Percentiles rank a stretch among this genome's conserved stretches.
These are phyloP conservation scores for Dipodomys merriami DNA, from an alignment of 2,113 vertebrate genomes.

Conservation along the genomic window DNA sequence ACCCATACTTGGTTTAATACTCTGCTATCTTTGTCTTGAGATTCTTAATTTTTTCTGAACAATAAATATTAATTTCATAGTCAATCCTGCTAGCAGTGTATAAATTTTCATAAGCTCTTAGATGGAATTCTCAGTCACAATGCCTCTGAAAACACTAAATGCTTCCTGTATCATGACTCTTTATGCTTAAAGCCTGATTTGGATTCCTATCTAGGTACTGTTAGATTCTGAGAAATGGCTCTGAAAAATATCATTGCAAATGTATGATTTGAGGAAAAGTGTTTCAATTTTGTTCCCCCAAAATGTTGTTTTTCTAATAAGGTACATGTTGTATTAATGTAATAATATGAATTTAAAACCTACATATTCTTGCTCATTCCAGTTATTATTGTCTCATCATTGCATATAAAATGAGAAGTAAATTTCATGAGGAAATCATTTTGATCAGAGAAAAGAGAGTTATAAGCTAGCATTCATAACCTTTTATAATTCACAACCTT, in stretches of 20 bases:
- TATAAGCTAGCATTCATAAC: background rate
- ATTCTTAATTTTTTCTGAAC: conserved; percentile 12
- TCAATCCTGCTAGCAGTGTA: background rate
- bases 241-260: conserved; percentile 24
- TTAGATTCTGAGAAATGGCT: background rate
- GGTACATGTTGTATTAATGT: background rate
- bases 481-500: background rate
- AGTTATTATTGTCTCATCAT: background rate
- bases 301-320: conserved; percentile 34
- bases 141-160: background rate
- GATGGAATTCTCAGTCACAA: background rate
- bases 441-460: conserved; percentile 11
- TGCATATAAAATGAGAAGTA: conserved; percentile 13
- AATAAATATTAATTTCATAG: background rate
- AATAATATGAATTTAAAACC: conserved; percentile 11
- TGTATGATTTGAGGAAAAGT: conserved; percentile 3
- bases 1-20: background rate
- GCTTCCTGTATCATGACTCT: background rate
- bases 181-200: background rate
- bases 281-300: background rate
- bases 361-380: conserved; percentile 38
- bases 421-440: conserved; percentile 44
- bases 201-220: background rate
- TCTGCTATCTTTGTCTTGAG: background rate
- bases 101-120: background rate